A percentile compares a stretch with the other conserved stretches of the same genome.
phyloP scores from a whole-genome alignment of 2,888 invertebrate species.

The Asteroscopus sphinx region DNA sequence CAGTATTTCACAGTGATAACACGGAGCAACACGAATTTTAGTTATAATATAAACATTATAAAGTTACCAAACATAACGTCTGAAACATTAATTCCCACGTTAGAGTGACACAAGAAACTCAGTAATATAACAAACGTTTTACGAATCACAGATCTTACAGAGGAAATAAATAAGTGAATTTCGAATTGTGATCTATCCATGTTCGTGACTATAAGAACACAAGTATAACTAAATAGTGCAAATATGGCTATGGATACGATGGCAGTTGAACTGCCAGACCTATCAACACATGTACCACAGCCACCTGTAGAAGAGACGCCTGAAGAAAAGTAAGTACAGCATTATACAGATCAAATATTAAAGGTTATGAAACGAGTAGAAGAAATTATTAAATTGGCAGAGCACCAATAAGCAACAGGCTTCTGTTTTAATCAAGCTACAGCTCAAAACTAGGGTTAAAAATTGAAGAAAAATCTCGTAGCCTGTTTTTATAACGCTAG shows the following conservation, averaged over 20 bases:
- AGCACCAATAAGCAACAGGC: conserved; percentile 44
- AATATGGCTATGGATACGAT: conserved; percentile 88
- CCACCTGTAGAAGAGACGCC: conserved; percentile 82
- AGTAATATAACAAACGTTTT: conserved; percentile 10
- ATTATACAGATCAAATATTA: conserved; percentile 1
- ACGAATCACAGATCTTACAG: not conserved
- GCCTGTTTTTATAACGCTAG: too few species aligned
- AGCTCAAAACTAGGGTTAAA: conserved; percentile 4
- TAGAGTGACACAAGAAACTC: not conserved
- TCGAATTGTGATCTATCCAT: conserved; percentile 47
- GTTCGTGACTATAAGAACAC: conserved; percentile 54
- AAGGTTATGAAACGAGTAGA: conserved; percentile 11
- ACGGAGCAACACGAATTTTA: not conserved
- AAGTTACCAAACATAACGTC: not conserved
- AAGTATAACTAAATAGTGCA: conserved; percentile 58
- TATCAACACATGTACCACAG: conserved; percentile 76
- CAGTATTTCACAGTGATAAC: conserved; percentile 4
- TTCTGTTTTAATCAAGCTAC: conserved; percentile 24
- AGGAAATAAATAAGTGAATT: conserved; percentile 16
- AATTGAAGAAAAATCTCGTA: not conserved
- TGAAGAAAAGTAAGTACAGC: conserved; percentile 84
- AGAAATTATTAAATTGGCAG: conserved; percentile 30
- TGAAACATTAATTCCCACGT: conserved; percentile 15
- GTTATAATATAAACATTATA: not conserved
- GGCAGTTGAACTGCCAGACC: conserved; percentile 87